These are phyloP conservation scores for Megalops atlanticus DNA, from an alignment of 2,113 vertebrate species.

Conservation along the genomic window DNA sequence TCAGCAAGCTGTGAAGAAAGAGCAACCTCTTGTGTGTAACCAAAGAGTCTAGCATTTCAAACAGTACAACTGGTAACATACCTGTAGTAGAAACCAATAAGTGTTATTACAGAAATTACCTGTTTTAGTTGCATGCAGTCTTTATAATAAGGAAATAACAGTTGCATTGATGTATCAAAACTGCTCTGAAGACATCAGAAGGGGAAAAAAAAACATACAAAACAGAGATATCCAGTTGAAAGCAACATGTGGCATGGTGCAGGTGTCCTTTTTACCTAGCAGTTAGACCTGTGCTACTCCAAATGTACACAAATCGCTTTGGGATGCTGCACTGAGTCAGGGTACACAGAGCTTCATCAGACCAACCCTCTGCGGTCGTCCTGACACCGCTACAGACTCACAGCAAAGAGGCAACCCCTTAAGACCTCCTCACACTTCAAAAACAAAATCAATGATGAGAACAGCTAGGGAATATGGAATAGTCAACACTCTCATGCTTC, in stretches of 20 bases:
- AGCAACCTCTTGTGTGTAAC: background rate
- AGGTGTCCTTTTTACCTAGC: too few species aligned
- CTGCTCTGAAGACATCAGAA: background rate
- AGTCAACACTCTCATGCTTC: slow-evolving; percentile 66
- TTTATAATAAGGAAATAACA: background rate
- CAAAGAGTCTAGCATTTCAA: background rate
- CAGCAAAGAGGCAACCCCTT: background rate
- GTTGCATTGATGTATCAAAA: too few species aligned
- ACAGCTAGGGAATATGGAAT: slow-evolving; percentile 54
- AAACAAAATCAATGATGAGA: slow-evolving; percentile 27
- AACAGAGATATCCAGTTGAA: too few species aligned
- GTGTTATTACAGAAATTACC: background rate
- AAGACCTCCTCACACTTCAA: background rate
- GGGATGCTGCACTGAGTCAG: background rate
- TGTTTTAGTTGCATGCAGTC: background rate
- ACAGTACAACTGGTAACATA: background rate
- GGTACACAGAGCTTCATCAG: too few species aligned
- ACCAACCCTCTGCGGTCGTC: too few species aligned
- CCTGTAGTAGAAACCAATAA: background rate
- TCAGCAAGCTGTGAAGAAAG: background rate
- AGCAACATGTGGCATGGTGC: too few species aligned
- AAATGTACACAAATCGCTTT: too few species aligned
- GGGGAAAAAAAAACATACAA: too few species aligned
- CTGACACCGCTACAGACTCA: too few species aligned
- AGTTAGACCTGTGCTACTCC: too few species aligned